Evolutionary conservation across 2,888 invertebrate genomes (phyloP).

Genomic region (Xiphydria camelus): DNA sequence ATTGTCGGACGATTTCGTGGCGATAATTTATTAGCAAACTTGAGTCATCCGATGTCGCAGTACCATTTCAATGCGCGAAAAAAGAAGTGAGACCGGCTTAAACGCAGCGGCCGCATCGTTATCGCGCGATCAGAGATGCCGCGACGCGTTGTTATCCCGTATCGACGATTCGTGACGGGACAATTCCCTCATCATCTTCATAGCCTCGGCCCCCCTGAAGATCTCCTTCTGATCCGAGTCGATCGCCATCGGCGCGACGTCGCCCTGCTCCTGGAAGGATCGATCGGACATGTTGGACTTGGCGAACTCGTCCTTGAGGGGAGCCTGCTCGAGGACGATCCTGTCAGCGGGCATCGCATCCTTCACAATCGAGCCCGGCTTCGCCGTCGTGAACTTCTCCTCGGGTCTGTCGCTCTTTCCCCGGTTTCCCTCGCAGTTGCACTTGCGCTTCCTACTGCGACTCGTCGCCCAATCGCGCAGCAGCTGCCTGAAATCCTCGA

Average conservation of each 20-base stretch:
- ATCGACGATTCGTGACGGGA: too few species aligned
- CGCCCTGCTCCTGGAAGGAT: conserved; percentile 41
- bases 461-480: conserved; percentile 32
- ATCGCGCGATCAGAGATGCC: too few species aligned
- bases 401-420: not conserved
- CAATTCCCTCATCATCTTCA: conserved; percentile 17
- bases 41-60: too few species aligned
- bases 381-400: conserved; percentile 26
- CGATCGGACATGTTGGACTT: conserved; percentile 41
- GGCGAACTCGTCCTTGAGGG: conserved; percentile 28
- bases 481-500: conserved; percentile 27
- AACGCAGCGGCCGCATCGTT: too few species aligned
- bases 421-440: conserved; percentile 3
- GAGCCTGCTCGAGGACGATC: conserved; percentile 35
- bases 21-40: too few species aligned
- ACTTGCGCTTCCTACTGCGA: conserved; percentile 19
- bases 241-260: conserved; percentile 30
- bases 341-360: conserved; percentile 29
- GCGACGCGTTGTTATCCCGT: too few species aligned
- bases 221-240: conserved; percentile 34
- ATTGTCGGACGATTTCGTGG: too few species aligned
- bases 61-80: too few species aligned
- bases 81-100: too few species aligned
- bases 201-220: conserved; percentile 34
- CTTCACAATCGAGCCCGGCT: conserved; percentile 40